Evolutionary conservation across 2,888 invertebrate genomes (phyloP).

Genomic region (Fragum fragum): DNA sequence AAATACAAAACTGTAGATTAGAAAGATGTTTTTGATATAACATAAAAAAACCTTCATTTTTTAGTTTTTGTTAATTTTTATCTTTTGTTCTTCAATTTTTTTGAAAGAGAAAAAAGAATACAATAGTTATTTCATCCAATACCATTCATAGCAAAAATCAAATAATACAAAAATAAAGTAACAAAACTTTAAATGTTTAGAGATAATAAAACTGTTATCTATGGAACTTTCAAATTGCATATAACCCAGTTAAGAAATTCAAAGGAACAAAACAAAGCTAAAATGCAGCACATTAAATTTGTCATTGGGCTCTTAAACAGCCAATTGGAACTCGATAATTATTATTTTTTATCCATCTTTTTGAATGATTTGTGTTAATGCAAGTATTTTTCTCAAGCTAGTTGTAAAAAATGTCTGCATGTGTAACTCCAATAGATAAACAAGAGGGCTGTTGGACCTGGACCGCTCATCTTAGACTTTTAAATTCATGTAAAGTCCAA

Average conservation of each 20-base stretch:
- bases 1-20: conserved; percentile 21
- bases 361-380: too few relatives aligned
- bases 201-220: conserved; percentile 23
- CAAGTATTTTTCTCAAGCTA: too few relatives aligned
- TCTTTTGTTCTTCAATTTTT: neutral
- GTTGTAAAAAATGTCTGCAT: too few relatives aligned
- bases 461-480: too few relatives aligned
- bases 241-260: conserved; percentile 30
- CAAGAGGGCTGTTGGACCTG: too few relatives aligned
- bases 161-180: neutral
- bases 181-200: neutral
- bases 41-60: too few relatives aligned
- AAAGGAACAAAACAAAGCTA: conserved; percentile 14
- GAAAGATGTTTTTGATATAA: too few relatives aligned
- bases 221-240: conserved; percentile 17
- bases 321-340: too few relatives aligned
- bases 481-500: too few relatives aligned
- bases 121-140: neutral
- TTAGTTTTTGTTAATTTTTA: neutral
- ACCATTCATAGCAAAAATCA: conserved; percentile 2
- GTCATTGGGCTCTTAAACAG: too few relatives aligned
- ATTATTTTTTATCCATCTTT: too few relatives aligned
- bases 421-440: too few relatives aligned
- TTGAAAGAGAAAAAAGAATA: neutral
- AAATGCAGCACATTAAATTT: conserved; percentile 20